Evolutionary conservation across 1,140 invertebrate genomes (phyloP), one percentile per base, ranked within the genome.

Genomic region (Meteorus sp.): DNA sequence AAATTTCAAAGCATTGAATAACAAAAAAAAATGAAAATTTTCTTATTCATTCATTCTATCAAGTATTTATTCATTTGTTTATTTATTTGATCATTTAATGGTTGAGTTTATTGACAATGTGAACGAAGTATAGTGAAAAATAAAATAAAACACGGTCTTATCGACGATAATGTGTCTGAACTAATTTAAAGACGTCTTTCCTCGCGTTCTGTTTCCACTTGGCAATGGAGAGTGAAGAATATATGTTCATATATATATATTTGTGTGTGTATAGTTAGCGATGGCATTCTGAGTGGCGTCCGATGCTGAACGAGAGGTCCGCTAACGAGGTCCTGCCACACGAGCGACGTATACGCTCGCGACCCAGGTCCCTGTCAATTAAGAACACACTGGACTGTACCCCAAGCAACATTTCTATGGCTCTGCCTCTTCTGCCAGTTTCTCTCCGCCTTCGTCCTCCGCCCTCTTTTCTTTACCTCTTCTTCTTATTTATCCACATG

Each of bases 301-400:
- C 67, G 35, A 47, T 25, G 52, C 53, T 50, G n/a, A n/a, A n/a
- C 52, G 62, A 68, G 64, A 62, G 61, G 62, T 60, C 64, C 71
- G 72, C 74, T 78, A 78, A 78, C 77, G 75, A 78, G 77, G 72
- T 71, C 74, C 77, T 77, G 76, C 77, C 76, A 78, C 70, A 66
- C 8, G 8, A 15, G 35, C 3, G 71, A 71, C 74, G 54, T 60
- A 60, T 56, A 53, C 54, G 54, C 61, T n/a, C 68, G 67, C 67
- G 69, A 75, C 29, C 61, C 70, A 65, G 59, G 76, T n/a, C n/a
- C 75, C 77, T 78, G 77, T 78, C 77, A 79, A 79, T 79, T 79
- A 79, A 78, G 74, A 67, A 78, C 74, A 73, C 76, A n/a, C n/a
- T n/a, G n/a, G 72, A 72, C 74, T 75, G 70, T 77, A 53, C 51